phyloP scores from a whole-genome alignment of 1,140 invertebrate genomes.

The Brachionus manjavacas region DNA sequence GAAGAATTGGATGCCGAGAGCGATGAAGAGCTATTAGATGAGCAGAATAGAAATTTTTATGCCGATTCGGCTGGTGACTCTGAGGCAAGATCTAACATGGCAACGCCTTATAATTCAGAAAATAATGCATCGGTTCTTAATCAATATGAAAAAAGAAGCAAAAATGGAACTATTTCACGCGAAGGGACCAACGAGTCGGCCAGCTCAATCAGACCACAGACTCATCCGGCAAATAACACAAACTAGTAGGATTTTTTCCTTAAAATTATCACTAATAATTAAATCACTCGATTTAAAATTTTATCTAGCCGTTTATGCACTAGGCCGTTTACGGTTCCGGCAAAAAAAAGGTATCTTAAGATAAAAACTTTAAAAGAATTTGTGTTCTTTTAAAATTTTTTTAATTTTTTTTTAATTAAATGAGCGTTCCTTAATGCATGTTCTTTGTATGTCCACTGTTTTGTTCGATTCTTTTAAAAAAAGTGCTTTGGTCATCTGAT shows the following conservation, averaged over 20 bases:
- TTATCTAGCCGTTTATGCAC: background rate
- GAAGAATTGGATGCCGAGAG: background rate
- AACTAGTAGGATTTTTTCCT: background rate
- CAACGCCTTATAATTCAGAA: slow-evolving; percentile 18
- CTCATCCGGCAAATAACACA: background rate
- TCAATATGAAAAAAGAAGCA: background rate
- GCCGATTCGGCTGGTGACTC: background rate
- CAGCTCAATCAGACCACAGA: background rate
- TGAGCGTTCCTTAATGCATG: background rate
- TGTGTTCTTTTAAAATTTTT: too few relatives aligned
- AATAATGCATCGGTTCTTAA: background rate
- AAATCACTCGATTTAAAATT: background rate
- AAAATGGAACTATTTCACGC: background rate
- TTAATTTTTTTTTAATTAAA: background rate
- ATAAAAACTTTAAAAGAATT: background rate
- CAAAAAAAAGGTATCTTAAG: background rate
- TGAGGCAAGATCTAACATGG: background rate
- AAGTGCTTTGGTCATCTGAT: too few relatives aligned
- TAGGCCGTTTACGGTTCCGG: background rate
- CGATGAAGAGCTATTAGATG: background rate
- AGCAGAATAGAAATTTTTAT: background rate
- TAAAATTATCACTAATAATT: background rate
- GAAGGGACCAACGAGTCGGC: background rate
- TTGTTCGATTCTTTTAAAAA: too few relatives aligned
- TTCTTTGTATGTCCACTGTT: background rate